These are phyloP conservation scores for Drosophila nr. perissopoda DNA, from an alignment of 2,888 invertebrate species.

Conservation along the genomic window DNA sequence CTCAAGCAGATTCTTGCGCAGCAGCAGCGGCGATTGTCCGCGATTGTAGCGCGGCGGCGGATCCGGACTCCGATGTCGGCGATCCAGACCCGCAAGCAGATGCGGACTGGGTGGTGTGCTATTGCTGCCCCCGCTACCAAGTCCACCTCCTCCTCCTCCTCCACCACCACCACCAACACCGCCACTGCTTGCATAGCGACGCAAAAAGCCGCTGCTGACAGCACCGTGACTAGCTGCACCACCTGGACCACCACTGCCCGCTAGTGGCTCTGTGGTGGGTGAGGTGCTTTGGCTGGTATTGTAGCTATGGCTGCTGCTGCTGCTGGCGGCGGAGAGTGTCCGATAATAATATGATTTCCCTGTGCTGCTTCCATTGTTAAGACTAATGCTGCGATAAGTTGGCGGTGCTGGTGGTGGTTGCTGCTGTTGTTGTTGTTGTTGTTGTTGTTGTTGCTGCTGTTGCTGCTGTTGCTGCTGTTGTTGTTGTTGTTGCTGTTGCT, in stretches of 20 bases:
- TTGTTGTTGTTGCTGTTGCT: neutral
- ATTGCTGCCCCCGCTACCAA: slow-evolving; percentile 37
- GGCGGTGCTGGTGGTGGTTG: slow-evolving; percentile 34
- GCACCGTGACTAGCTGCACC: slow-evolving; percentile 19
- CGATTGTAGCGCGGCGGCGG: slow-evolving; percentile 86
- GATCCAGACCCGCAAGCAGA: slow-evolving; percentile 78
- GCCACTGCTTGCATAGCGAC: slow-evolving; percentile 74
- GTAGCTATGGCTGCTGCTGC: slow-evolving; percentile 76
- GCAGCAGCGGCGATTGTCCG: slow-evolving; percentile 86
- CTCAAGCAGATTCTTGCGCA: slow-evolving; percentile 87
- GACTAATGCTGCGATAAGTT: slow-evolving; percentile 53
- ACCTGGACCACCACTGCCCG: slow-evolving; percentile 15
- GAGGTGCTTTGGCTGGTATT: slow-evolving; percentile 79
- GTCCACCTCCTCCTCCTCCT: slow-evolving; percentile 4
- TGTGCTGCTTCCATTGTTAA: slow-evolving; percentile 46
- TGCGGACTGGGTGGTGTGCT: slow-evolving; percentile 78
- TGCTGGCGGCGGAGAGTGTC: slow-evolving; percentile 77
- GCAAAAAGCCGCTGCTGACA: slow-evolving; percentile 59
- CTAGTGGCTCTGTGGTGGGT: slow-evolving; percentile 74
- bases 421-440: slow-evolving; percentile 2
- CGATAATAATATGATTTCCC: slow-evolving; percentile 77
- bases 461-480: neutral
- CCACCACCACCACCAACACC: slow-evolving; percentile 28
- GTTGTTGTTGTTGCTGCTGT: neutral
- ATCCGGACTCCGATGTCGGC: slow-evolving; percentile 87